Evolutionary conservation across 2,888 invertebrate genomes (phyloP).

Genomic region (Platerodrilus igneus): DNA sequence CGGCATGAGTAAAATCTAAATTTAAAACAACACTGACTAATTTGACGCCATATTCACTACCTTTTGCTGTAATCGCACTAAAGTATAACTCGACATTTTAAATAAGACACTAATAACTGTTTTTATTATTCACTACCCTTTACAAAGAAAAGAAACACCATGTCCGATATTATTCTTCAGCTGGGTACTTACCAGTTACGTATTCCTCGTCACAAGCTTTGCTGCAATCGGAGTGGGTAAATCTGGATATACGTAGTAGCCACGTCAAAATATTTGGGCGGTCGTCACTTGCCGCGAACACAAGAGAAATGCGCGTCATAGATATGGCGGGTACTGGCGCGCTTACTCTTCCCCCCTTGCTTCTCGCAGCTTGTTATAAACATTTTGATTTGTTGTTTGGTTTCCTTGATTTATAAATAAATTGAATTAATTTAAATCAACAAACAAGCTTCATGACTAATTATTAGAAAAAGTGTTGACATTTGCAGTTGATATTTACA

Average conservation of each 20-base stretch:
- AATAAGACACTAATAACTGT: conserved; percentile 45
- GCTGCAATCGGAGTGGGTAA: conserved; percentile 92
- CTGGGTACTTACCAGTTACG: conserved; percentile 86
- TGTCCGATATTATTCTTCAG: conserved; percentile 58
- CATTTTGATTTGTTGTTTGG: conserved; percentile 7
- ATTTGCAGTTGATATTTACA: no score
- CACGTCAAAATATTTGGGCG: conserved; percentile 85
- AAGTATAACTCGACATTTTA: conserved; percentile 43
- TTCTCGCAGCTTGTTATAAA: conserved; percentile 9
- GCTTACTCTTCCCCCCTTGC: conserved; percentile 14
- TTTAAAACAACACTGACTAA: conserved; percentile 44
- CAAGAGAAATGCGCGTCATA: conserved; percentile 73
- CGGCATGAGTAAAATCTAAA: conserved; percentile 39
- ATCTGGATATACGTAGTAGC: conserved; percentile 88
- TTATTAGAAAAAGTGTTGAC: no score
- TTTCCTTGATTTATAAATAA: conserved; percentile 18
- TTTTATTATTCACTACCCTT: conserved; percentile 34
- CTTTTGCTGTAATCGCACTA: conserved; percentile 43
- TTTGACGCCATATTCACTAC: conserved; percentile 52
- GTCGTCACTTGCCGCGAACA: conserved; percentile 76
- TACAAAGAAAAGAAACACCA: conserved; percentile 48
- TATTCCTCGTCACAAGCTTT: conserved; percentile 92
- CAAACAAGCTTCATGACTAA: no score
- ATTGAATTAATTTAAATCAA: no score
- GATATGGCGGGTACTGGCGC: conserved; percentile 54